Conservation (phyloP, 2,888 invertebrate genomes). For the Lepeophtheirus nordmannii region DNA sequence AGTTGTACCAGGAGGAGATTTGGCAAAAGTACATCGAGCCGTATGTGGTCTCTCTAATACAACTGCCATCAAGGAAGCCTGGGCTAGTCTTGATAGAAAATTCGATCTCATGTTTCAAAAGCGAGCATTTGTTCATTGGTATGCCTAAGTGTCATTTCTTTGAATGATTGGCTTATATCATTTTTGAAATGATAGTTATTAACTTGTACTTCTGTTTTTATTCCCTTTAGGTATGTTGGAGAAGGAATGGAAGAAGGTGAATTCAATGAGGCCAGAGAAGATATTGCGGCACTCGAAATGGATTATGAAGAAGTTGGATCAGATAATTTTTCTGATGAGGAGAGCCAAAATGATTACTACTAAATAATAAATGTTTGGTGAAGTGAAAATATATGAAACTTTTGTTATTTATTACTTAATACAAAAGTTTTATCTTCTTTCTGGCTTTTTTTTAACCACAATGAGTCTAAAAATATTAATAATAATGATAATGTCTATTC, state of each 20-base stretch:
- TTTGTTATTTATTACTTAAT: too few species aligned
- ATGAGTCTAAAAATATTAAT: too few species aligned
- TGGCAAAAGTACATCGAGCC: constrained; percentile 42
- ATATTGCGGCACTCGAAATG: constrained; percentile 19
- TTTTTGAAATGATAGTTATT: too few species aligned
- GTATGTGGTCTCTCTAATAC: constrained; percentile 44
- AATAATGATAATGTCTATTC: too few species aligned
- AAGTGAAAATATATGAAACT: too few species aligned
- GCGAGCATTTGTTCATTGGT: constrained; percentile 43
- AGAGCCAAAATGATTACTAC: constrained; percentile 14
- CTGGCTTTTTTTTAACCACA: too few species aligned
- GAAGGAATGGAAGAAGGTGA: constrained; percentile 25
- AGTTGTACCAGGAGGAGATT: constrained; percentile 86
- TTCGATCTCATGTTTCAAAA: constrained; percentile 44
- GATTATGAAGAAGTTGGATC: constrained; percentile 23
- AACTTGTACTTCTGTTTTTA: not conserved
- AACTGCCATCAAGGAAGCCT: constrained; percentile 43
- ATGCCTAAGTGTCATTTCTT: constrained; percentile 33
- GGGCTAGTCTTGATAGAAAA: constrained; percentile 43
- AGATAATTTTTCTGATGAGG: constrained; percentile 1
- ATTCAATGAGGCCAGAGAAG: constrained; percentile 21
- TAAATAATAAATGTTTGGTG: too few species aligned
- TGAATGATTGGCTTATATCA: not conserved
- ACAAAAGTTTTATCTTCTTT: too few species aligned
- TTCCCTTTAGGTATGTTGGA: constrained; percentile 31